Percentiles rank a stretch among this genome's conserved stretches.
Evolutionary conservation across 1,140 invertebrate genomes (phyloP).

Genomic region (Tetranychus urticae): DNA sequence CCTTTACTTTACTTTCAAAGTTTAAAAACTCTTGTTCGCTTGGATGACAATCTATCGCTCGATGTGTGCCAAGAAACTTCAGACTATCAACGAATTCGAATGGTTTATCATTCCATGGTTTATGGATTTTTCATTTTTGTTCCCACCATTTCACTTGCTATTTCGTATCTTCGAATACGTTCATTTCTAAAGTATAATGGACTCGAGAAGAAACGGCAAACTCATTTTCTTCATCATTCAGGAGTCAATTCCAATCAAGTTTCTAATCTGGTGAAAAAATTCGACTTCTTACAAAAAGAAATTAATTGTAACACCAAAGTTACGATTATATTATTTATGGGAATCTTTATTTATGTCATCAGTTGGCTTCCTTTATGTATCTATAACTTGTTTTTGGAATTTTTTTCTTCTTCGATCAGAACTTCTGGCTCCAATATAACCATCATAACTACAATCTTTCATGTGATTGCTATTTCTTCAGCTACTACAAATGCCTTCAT

Average conservation of each 20-base stretch:
- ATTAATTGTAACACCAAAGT: constrained; percentile 27
- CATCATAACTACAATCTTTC: constrained; percentile 29
- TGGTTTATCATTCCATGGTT: constrained; percentile 22
- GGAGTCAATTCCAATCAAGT: background rate
- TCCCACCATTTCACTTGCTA: constrained; percentile 29
- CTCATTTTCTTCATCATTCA: background rate
- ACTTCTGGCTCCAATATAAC: constrained; percentile 15
- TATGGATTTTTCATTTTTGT: constrained; percentile 26
- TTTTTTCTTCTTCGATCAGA: constrained; percentile 15
- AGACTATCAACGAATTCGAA: constrained; percentile 14
- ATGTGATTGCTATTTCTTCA: constrained; percentile 30
- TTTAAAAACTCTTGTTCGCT: constrained; percentile 17
- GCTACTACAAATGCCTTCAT: constrained; percentile 28
- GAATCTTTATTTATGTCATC: constrained; percentile 18
- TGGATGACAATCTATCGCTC: constrained; percentile 19
- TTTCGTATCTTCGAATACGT: constrained; percentile 21
- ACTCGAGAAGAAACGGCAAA: constrained; percentile 17
- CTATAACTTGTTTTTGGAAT: constrained; percentile 26
- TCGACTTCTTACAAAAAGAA: constrained; percentile 15
- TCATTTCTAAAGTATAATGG: constrained; percentile 27
- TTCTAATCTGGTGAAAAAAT: constrained; percentile 11
- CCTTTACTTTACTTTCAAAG: constrained; percentile 25
- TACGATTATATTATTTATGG: constrained; percentile 19
- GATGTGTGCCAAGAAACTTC: constrained; percentile 23
- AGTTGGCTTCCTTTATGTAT: constrained; percentile 29